These are phyloP conservation scores for Anticlea derivata DNA, from an alignment of 2,888 invertebrate genomes.

Conservation along the genomic window DNA sequence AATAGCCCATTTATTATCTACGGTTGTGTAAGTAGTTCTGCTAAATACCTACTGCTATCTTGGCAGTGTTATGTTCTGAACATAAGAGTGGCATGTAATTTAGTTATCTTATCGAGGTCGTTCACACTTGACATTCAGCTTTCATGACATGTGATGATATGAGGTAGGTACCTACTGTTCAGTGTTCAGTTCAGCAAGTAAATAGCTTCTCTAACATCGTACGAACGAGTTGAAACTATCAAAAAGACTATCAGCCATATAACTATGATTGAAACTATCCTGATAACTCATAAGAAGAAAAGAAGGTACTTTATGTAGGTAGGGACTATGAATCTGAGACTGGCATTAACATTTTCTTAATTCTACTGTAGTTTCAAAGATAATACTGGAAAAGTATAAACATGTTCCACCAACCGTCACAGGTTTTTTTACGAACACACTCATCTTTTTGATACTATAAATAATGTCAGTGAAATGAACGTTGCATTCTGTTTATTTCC, in stretches of 20 bases:
- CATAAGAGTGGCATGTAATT: conserved; percentile 53
- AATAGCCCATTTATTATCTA: too few relatives aligned
- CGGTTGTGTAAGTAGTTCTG: too few relatives aligned
- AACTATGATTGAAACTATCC: too few relatives aligned
- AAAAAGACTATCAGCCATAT: too few relatives aligned
- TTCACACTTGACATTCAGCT: conserved; percentile 76
- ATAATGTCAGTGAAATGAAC: conserved; percentile 13
- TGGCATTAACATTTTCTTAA: too few relatives aligned
- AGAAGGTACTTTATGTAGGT: too few relatives aligned
- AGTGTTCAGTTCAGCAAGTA: too few relatives aligned
- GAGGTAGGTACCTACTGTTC: too few relatives aligned
- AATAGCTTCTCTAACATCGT: neutral
- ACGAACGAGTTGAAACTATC: too few relatives aligned
- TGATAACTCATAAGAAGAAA: too few relatives aligned
- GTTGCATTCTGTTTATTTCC: conserved; percentile 49
- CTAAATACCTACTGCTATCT: conserved; percentile 28
- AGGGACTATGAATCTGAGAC: too few relatives aligned
- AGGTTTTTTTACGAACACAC: neutral
- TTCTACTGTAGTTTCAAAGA: too few relatives aligned
- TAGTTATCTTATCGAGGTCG: conserved; percentile 72
- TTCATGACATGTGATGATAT: conserved; percentile 9
- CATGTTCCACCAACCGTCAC: neutral
- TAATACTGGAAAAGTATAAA: neutral
- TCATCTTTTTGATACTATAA: conserved; percentile 1
- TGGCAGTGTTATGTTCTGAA: conserved; percentile 44